Conservation (phyloP, 2,888 invertebrate genomes). For the Pelosia muscerda region DNA sequence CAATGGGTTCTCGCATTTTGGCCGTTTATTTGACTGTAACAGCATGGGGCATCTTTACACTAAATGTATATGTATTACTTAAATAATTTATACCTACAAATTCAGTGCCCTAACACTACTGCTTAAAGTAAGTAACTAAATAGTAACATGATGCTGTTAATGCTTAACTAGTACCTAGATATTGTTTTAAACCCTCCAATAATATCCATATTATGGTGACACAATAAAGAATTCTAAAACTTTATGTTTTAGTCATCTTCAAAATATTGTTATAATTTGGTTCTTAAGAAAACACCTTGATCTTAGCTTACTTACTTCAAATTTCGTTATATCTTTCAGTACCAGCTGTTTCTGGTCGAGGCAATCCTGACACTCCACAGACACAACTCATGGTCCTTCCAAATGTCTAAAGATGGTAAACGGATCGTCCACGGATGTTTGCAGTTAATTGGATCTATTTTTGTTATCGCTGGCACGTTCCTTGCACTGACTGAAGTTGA, state of each 20-base stretch:
- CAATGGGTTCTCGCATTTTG: background rate
- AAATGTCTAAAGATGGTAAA: conserved; percentile 74
- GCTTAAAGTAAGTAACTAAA: no score
- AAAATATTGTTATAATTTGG: background rate
- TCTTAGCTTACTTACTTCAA: background rate
- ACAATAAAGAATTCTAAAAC: background rate
- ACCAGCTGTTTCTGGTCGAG: conserved; percentile 83
- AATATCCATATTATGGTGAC: background rate
- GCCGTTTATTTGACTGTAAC: background rate
- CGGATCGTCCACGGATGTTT: conserved; percentile 84
- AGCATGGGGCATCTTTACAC: no score
- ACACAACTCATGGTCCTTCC: conserved; percentile 83
- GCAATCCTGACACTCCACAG: conserved; percentile 79
- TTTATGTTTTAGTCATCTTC: background rate
- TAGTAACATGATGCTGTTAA: no score
- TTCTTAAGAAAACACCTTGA: background rate
- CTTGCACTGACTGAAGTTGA: conserved; percentile 74
- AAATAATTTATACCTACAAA: no score
- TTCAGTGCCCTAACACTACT: no score
- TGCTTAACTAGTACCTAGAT: no score
- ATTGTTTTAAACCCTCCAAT: no score
- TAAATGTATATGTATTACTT: no score
- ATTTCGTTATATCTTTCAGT: conserved; percentile 66
- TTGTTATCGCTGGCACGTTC: conserved; percentile 83
- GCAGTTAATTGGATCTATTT: conserved; percentile 81